phyloP scores from a whole-genome alignment of 2,797 vertebrate species.

The Zalophus californianus region DNA sequence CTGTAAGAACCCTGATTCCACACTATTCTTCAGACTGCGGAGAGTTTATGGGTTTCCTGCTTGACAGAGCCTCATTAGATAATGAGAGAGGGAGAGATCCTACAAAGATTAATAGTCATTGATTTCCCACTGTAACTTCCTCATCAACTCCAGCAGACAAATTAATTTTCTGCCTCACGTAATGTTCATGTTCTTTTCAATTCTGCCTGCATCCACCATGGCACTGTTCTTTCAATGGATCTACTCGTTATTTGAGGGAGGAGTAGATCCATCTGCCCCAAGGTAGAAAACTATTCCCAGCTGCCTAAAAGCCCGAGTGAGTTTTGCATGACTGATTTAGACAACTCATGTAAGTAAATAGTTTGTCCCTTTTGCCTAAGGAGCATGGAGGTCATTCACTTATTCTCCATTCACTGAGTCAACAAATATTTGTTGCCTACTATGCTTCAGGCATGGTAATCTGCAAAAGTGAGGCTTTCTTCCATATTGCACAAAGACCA shows the following conservation, averaged over 20 bases:
- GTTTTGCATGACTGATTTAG: not conserved
- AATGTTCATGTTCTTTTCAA: conserved; percentile 8
- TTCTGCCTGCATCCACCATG: not conserved
- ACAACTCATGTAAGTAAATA: not conserved
- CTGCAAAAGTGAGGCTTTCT: not conserved
- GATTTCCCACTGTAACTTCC: not conserved
- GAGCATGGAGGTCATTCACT: not conserved
- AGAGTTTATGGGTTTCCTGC: not conserved
- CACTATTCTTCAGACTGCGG: not conserved
- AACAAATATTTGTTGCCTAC: not conserved
- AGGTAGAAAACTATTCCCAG: not conserved
- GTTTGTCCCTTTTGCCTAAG: not conserved
- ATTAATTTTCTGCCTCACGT: not conserved
- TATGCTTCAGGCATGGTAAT: not conserved
- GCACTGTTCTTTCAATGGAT: not conserved
- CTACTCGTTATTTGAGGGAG: not conserved
- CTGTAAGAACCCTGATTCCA: not conserved
- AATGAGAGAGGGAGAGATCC: not conserved
- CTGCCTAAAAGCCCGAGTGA: not conserved
- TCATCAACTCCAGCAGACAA: conserved; percentile 37
- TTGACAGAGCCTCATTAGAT: not conserved
- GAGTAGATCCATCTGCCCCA: not conserved
- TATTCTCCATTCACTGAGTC: not conserved
- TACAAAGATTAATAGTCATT: conserved; percentile 38
- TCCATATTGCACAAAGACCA: not conserved